Conservation (phyloP, 1,140 invertebrate species). For the Trachymyrmex septentrionalis region DNA sequence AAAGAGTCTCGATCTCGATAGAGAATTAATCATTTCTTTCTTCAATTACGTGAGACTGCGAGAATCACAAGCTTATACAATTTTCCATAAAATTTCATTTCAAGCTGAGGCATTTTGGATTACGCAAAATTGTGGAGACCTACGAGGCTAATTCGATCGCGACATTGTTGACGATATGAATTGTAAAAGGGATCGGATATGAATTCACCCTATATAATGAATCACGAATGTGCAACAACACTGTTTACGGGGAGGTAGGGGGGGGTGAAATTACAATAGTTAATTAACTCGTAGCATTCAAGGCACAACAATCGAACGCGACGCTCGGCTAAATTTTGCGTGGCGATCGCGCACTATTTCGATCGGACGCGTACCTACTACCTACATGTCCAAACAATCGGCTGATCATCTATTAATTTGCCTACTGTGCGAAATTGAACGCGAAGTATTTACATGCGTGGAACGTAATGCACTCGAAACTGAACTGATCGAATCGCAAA, state of each 20-base stretch:
- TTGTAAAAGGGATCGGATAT: conserved; percentile 30
- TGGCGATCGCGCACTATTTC: conserved; percentile 49
- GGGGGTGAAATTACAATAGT: conserved; percentile 43
- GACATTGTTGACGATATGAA: conserved; percentile 48
- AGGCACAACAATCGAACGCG: conserved; percentile 57
- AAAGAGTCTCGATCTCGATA: background rate
- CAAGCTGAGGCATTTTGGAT: background rate
- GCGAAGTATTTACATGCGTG: conserved; percentile 55
- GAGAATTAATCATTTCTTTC: background rate
- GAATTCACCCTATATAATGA: conserved; percentile 51
- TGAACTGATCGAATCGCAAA: conserved; percentile 23
- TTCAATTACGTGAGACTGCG: background rate
- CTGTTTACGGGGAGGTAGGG: conserved; percentile 31
- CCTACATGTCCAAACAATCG: conserved; percentile 56
- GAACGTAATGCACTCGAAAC: conserved; percentile 44
- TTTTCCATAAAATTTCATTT: conserved; percentile 20
- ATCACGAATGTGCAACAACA: conserved; percentile 42
- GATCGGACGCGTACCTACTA: conserved; percentile 36
- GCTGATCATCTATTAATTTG: conserved; percentile 62
- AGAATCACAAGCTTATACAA: too few relatives aligned
- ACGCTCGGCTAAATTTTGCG: conserved; percentile 50
- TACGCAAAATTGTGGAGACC: background rate
- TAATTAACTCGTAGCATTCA: conserved; percentile 62
- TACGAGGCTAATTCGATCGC: conserved; percentile 32
- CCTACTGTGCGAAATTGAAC: conserved; percentile 56